Evolutionary conservation across 2,113 vertebrate species (phyloP), one percentile per base, ranked within the genome.

Genomic region (Xiphophorus hellerii): DNA sequence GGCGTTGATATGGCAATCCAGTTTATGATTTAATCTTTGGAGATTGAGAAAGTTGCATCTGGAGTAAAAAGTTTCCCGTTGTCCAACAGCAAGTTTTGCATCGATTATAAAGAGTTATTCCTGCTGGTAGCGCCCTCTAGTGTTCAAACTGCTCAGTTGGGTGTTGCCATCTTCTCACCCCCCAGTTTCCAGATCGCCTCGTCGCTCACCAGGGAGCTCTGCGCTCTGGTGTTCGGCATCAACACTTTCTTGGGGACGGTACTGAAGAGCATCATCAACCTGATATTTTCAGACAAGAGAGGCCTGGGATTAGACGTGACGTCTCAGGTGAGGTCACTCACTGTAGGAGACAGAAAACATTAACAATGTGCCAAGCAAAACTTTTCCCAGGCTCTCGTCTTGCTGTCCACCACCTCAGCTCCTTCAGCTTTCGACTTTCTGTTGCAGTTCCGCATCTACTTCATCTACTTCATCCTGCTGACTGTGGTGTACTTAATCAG

Each of bases 171-270:
- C 15, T 54, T 0, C 35, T 37, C 11, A 13, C 30, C 9, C 9
- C n/a, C 0, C 17, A 99, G 98, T 27, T 99, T 97, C 86, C 97
- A 97, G 96, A 98, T 99, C 0, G 98, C 97, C 0, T 92, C 96
- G 1, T 97, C 96, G 0, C 94, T 99, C 60, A 96, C 95, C 68
- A 98, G 96, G 89, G 98, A 99, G 89, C 94, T 98, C 29, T 99
- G 97, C 0, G 98, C 98, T 0, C 90, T 99, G 61, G 95, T 98
- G 84, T 99, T 99, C 0, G 98, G 98, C 1, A 80, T 99, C 74
- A 99, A 99, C 93, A 98, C 97, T 0, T 98, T 99, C 87, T 80
- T 98, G 0, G 96, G 94, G 76, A 97, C 96, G 0, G 27, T 97
- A 4, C 88, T 99, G 79, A 98, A 98, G 89, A 96, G 92, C 28